Percentiles rank a stretch among this genome's conserved stretches.
Conservation (phyloP, 2,888 invertebrate genomes). For the Pyrrhia umbra region DNA sequence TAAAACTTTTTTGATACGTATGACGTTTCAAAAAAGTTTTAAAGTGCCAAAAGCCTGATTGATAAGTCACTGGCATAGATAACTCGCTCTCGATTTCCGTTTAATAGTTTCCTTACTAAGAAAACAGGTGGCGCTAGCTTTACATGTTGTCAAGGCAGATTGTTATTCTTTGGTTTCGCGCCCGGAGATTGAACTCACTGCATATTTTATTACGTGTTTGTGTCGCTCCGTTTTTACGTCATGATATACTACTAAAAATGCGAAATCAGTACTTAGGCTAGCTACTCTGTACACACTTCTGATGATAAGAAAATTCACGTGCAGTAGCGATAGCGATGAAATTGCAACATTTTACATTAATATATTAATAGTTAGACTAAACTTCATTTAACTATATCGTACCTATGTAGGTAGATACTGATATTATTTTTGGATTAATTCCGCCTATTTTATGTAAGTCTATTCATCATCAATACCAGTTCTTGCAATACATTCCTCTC, state of each 20-base stretch:
- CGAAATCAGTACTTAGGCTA: neutral
- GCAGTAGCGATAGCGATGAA: no score
- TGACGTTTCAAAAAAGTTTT: no score
- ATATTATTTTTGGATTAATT: neutral
- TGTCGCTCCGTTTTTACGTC: conserved; percentile 29
- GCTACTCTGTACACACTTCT: neutral
- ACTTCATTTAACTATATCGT: no score
- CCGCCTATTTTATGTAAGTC: no score
- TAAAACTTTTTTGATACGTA: no score
- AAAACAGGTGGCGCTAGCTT: conserved; percentile 26
- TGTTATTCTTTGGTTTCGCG: conserved; percentile 45
- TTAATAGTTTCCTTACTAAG: conserved; percentile 12
- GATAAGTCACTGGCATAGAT: conserved; percentile 12
- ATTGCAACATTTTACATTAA: no score
- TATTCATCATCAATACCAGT: no score
- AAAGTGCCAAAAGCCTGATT: conserved; percentile 4
- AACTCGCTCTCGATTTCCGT: conserved; percentile 37
- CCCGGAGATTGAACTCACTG: conserved; percentile 35
- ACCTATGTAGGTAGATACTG: neutral
- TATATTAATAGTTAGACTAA: no score
- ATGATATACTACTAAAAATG: conserved; percentile 17
- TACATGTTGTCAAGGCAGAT: conserved; percentile 6
- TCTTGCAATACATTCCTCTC: no score
- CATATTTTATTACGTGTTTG: conserved; percentile 32
- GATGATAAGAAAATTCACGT: neutral